Percentiles rank a stretch among this genome's conserved stretches.
These are phyloP conservation scores for Platycheirus rosarum DNA, from an alignment of 2,888 invertebrate genomes.

Conservation along the genomic window DNA sequence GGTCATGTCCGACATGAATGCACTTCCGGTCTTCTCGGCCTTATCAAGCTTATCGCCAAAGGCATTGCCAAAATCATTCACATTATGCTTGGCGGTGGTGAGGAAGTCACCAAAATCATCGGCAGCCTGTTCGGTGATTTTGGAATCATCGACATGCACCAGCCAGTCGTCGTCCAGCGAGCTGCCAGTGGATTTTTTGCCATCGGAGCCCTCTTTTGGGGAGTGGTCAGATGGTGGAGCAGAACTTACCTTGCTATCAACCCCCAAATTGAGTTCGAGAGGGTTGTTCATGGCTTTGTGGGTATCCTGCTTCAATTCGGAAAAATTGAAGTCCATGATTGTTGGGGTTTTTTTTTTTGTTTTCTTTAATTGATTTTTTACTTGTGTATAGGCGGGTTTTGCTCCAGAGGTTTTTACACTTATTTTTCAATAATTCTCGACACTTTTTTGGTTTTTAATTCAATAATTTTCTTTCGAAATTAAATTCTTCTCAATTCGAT, in stretches of 20 bases:
- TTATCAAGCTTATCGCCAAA: conserved; percentile 60
- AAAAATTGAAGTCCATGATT: conserved; percentile 80
- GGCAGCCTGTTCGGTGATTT: conserved; percentile 78
- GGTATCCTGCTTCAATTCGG: conserved; percentile 76
- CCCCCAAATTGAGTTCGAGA: conserved; percentile 77
- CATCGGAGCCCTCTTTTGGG: conserved; percentile 67
- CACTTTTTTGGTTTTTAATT: conserved; percentile 15
- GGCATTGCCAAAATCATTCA: conserved; percentile 52
- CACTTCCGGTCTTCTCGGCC: conserved; percentile 75
- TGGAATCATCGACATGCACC: conserved; percentile 79
- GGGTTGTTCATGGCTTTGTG: conserved; percentile 79
- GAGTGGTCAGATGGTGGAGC: conserved; percentile 65
- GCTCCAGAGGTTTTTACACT: conserved; percentile 13
- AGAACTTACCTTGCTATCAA: conserved; percentile 74
- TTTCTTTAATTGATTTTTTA: conserved; percentile 24
- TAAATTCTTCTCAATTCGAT: conserved; percentile 16
- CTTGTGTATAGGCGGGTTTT: conserved; percentile 26
- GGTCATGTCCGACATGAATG: conserved; percentile 76
- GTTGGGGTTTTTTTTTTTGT: conserved; percentile 15
- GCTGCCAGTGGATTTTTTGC: conserved; percentile 78
- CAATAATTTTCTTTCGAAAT: conserved; percentile 22
- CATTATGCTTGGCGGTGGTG: conserved; percentile 74
- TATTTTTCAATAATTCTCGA: background rate
- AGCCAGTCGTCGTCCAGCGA: conserved; percentile 80
- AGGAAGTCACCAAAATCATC: conserved; percentile 79